phyloP scores from a whole-genome alignment of 1,140 invertebrate species.

The Philopotamus ludificatus region DNA sequence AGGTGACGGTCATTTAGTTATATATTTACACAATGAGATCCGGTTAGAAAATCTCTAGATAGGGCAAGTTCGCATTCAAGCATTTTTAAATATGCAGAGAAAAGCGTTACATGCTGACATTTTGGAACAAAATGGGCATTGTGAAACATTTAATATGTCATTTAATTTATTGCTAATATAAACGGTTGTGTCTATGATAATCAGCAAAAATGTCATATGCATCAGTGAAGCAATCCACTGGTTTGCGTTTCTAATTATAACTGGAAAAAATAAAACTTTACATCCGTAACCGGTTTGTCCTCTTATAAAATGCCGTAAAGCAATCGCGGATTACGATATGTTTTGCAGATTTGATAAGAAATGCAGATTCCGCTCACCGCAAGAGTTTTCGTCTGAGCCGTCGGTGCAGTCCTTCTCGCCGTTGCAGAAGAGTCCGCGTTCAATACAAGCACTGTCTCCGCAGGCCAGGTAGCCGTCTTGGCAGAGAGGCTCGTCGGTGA shows the following conservation, averaged over 20 bases:
- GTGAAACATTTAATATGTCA: background rate
- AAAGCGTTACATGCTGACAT: no score
- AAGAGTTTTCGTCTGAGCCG: conserved; percentile 88
- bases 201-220: background rate
- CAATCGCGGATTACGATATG: background rate
- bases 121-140: no score
- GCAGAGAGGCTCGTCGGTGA: conserved; percentile 90
- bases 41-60: no score
- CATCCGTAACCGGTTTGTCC: background rate
- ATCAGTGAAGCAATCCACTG: conserved; percentile 2
- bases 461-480: conserved; percentile 83
- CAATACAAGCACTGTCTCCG: conserved; percentile 82
- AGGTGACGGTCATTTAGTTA: no score
- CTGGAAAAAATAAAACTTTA: background rate
- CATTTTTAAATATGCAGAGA: no score
- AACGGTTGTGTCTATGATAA: background rate
- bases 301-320: background rate
- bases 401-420: conserved; percentile 87
- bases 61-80: no score
- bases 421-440: conserved; percentile 90
- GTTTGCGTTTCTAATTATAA: background rate
- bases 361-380: conserved; percentile 67
- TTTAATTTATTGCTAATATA: background rate
- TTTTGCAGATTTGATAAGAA: background rate
- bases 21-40: no score